Percentiles rank a stretch among this genome's conserved stretches.
These are phyloP conservation scores for Cantharis rustica DNA, from an alignment of 2,888 invertebrate genomes.

Conservation along the genomic window DNA sequence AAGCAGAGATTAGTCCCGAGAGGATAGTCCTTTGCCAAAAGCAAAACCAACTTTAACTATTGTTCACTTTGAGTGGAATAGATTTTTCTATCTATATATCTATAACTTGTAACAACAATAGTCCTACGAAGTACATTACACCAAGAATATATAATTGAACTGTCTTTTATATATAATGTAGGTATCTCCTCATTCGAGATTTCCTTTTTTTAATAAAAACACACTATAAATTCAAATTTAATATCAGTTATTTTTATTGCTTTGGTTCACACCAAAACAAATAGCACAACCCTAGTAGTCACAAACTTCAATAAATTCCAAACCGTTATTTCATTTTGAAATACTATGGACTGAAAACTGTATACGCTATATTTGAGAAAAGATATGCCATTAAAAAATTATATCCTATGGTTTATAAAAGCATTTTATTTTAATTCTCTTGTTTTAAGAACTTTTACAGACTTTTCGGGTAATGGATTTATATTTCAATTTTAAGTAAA, in stretches of 20 bases:
- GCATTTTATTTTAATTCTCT: not conserved
- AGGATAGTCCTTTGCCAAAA: no score
- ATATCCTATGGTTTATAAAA: not conserved
- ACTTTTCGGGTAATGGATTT: not conserved
- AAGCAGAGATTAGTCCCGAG: no score
- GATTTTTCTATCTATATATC: not conserved
- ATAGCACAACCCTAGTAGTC: not conserved
- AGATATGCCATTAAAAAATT: not conserved
- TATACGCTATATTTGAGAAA: not conserved
- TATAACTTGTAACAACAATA: not conserved
- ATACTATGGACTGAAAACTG: not conserved
- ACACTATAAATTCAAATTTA: not conserved
- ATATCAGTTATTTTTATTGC: not conserved
- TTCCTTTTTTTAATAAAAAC: not conserved
- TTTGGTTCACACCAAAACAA: not conserved
- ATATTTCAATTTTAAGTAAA: not conserved
- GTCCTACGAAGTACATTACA: not conserved
- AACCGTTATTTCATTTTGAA: not conserved
- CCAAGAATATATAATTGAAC: not conserved
- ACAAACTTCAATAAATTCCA: not conserved
- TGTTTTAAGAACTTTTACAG: not conserved
- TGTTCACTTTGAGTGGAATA: not conserved
- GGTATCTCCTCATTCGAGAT: not conserved
- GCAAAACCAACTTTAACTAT: not conserved
- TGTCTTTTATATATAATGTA: not conserved